Evolutionary conservation across 1,140 invertebrate species (phyloP), one percentile per base, ranked within the genome.

Genomic region (Acromyrmex heyeri): DNA sequence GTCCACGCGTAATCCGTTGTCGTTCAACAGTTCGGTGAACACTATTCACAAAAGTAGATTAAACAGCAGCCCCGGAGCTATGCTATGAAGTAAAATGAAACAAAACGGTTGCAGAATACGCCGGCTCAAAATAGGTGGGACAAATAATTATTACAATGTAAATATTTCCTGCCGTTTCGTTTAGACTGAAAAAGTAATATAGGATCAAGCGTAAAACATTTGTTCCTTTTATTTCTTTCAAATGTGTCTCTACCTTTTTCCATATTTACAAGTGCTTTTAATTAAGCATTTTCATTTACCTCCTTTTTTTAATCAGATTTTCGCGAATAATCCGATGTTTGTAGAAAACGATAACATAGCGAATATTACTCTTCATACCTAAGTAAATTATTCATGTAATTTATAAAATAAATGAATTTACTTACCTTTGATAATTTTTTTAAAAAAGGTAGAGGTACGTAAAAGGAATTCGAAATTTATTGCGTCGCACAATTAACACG

Each of bases 1-100:
- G 38, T 48, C 76, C 76, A 78, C 12, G 24, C 59, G 57, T 44
- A 78, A 65, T 65, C 38, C 61, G 8, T 44, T 78, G 76, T 78
- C 24, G 44, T 78, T 78, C 59, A 65, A 78, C 76, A 78, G 57
- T 78, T 78, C 38, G 59, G 44, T 65, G 21, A 65, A 65, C 27
- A 24, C 44, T 78, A 78, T 78, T 78, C 24, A 65, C 61, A 50
- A 78, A 78, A 65, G 61, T 44, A 78, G 38, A 65, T 65, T 78
- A 78, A 64, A 78, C n/a, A 65, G 44, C n/a, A 34, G 72, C 30
- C 16, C 18, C 30, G 53, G 53, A 75, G 70, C 27, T 62, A 48
- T n/a, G 16, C 38, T 64, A n/a, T 6, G 16, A 34, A 65, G 44
- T 24, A 65, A 77, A 75, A 77, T 61, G 30, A 30, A 78, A 65